These are phyloP conservation scores for Petrocephalus zakoni DNA, from an alignment of 2,113 vertebrate genomes.

Conservation along the genomic window DNA sequence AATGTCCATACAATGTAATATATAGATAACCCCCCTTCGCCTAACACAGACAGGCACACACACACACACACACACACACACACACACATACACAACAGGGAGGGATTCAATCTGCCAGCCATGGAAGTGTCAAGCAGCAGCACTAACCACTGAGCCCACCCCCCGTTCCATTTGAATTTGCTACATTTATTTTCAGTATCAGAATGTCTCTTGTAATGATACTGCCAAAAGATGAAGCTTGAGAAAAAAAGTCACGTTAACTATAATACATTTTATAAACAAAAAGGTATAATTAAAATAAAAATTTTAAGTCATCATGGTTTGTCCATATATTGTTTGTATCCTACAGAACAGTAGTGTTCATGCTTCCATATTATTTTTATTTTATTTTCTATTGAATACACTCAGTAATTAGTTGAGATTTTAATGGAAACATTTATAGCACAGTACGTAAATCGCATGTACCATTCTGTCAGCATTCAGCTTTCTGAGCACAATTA, in stretches of 20 bases:
- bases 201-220: neutral
- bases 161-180: neutral
- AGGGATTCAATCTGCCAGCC: neutral
- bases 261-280: neutral
- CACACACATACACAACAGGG: neutral
- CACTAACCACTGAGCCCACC: neutral
- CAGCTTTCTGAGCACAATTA: neutral
- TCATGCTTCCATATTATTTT: neutral
- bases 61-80: neutral
- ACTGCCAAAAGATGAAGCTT: neutral
- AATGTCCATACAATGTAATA: too few relatives aligned
- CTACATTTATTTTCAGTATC: neutral
- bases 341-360: neutral
- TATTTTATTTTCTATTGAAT: neutral
- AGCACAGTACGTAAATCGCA: neutral
- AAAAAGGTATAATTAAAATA: neutral
- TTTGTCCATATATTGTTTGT: neutral
- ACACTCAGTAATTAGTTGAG: neutral
- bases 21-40: too few relatives aligned
- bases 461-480: neutral
- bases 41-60: too few relatives aligned
- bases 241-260: neutral
- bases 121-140: neutral
- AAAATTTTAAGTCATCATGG: neutral
- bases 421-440: neutral